Evolutionary conservation across 2,888 invertebrate species (phyloP).

Genomic region (Drosophila limbata): DNA sequence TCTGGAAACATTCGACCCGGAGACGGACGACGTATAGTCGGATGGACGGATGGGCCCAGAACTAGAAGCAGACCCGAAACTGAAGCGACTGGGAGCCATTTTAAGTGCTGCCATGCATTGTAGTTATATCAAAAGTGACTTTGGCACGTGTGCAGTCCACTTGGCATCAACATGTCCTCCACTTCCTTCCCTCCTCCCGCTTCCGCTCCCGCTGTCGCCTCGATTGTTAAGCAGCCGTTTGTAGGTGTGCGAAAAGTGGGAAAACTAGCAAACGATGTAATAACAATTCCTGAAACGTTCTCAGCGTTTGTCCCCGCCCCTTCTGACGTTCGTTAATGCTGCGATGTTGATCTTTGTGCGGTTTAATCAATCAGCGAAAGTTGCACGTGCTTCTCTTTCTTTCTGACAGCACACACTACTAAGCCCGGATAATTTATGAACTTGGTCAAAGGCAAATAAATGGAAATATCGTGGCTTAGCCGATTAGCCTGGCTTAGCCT

Average conservation of each 20-base stretch:
- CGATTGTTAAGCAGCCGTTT: constrained; percentile 41
- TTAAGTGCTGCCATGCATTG: constrained; percentile 69
- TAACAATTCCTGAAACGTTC: constrained; percentile 77
- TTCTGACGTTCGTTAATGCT: constrained; percentile 42
- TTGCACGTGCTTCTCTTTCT: constrained; percentile 59
- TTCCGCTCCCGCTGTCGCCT: neutral
- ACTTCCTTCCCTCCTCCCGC: neutral
- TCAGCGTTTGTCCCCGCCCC: constrained; percentile 15
- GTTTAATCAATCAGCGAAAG: constrained; percentile 76
- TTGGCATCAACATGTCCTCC: constrained; percentile 48
- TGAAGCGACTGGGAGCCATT: constrained; percentile 45
- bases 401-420: constrained; percentile 22
- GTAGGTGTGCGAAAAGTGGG: constrained; percentile 50
- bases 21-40: constrained; percentile 12
- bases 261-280: constrained; percentile 72
- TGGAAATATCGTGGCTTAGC: constrained; percentile 49
- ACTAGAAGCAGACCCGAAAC: constrained; percentile 11
- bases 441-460: constrained; percentile 56
- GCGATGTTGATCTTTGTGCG: constrained; percentile 61
- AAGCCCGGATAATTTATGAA: constrained; percentile 64
- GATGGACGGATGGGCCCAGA: constrained; percentile 1
- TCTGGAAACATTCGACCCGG: constrained; percentile 34
- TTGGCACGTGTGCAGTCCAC: constrained; percentile 71
- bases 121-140: constrained; percentile 79
- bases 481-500: constrained; percentile 32